Evolutionary conservation across 2,888 invertebrate genomes (phyloP).

Genomic region (Cephus nigrinus): DNA sequence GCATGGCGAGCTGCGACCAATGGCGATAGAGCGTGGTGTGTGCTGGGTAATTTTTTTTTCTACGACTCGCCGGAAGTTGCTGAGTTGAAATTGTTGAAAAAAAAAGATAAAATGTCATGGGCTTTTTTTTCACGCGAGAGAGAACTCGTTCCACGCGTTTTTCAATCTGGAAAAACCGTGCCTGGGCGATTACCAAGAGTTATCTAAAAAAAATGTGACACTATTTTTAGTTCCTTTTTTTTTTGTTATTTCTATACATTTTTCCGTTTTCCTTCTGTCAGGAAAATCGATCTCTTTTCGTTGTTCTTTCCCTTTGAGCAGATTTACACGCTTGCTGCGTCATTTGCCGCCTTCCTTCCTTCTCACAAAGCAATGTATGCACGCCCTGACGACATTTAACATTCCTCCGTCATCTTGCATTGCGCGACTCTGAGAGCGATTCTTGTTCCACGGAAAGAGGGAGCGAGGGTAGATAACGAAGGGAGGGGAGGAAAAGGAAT

Average conservation of each 20-base stretch:
- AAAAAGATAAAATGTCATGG: background rate
- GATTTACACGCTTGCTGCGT: background rate
- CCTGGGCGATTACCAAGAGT: background rate
- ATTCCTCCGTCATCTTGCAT: background rate
- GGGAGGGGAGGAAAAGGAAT: constrained; percentile 24
- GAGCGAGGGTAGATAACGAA: constrained; percentile 13
- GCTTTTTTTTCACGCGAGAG: background rate
- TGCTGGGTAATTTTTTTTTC: background rate
- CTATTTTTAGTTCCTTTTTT: background rate
- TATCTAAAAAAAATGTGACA: background rate
- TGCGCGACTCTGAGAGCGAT: constrained; percentile 22
- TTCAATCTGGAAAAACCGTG: background rate
- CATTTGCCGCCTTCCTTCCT: background rate
- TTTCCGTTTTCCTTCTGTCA: background rate
- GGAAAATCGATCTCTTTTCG: background rate
- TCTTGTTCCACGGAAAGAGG: constrained; percentile 1
- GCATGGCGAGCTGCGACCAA: background rate
- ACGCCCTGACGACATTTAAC: background rate
- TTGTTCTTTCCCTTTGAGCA: background rate
- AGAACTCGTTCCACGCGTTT: background rate
- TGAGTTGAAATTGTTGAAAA: background rate
- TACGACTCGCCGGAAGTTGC: background rate
- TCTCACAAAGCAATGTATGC: background rate
- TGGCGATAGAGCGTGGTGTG: background rate
- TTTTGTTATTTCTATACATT: background rate